A percentile compares a stretch with the other conserved stretches of the same genome.
phyloP scores from a whole-genome alignment of 2,888 invertebrate species.

The Brachyopa scutellaris region DNA sequence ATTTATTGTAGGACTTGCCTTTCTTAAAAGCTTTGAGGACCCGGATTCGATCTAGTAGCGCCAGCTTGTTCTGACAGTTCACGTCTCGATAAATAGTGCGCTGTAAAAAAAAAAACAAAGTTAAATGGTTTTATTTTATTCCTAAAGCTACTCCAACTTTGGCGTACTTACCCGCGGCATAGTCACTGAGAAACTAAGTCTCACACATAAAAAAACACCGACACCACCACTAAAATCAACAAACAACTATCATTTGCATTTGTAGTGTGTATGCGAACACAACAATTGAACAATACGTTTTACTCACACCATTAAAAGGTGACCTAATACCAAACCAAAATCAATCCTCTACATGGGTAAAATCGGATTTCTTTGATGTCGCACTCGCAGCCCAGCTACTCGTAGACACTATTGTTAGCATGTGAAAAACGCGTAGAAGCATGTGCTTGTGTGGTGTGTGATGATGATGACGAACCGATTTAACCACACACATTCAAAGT shows the following conservation, averaged over 20 bases:
- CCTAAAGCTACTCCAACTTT: background rate
- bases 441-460: too few species aligned
- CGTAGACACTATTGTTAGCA: too few species aligned
- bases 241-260: background rate
- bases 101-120: background rate
- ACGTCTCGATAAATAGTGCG: background rate
- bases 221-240: background rate
- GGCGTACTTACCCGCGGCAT: conserved; percentile 27
- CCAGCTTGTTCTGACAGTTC: background rate
- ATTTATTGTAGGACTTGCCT: background rate
- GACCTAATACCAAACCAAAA: too few species aligned
- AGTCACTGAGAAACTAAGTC: conserved; percentile 18
- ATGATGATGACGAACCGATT: too few species aligned
- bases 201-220: background rate
- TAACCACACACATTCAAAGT: background rate
- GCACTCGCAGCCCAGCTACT: too few species aligned
- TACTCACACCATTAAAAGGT: too few species aligned
- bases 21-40: background rate
- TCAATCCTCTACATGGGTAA: too few species aligned
- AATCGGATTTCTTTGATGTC: too few species aligned
- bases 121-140: too few species aligned
- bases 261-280: background rate
- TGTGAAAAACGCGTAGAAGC: too few species aligned
- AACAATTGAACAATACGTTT: too few species aligned
- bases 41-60: background rate